These are phyloP conservation scores for Agelaius tricolor DNA, from an alignment of 2,113 vertebrate species.

Conservation along the genomic window DNA sequence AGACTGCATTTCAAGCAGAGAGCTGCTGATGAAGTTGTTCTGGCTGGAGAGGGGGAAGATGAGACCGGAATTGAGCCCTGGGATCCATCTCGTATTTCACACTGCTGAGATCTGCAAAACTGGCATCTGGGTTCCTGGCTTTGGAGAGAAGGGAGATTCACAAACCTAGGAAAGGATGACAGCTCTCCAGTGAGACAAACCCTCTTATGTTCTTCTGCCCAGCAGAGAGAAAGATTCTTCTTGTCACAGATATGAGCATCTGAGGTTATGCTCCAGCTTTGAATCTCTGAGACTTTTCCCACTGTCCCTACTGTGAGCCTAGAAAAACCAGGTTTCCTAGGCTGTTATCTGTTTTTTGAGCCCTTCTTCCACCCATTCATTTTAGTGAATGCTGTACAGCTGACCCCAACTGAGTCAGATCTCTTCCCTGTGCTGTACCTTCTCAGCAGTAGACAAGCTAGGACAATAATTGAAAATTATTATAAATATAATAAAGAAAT, in stretches of 20 bases:
- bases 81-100: not conserved
- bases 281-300: not conserved
- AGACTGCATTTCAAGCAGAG: not conserved
- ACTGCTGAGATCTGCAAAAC: not conserved
- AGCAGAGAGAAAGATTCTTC: not conserved
- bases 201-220: not conserved
- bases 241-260: not conserved
- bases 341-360: not conserved
- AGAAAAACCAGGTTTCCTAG: not conserved
- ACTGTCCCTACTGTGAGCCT: not conserved
- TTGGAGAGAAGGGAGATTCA: not conserved
- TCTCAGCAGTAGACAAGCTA: not conserved
- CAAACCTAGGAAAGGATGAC: not conserved
- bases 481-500: not conserved
- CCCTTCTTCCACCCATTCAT: not conserved
- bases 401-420: not conserved
- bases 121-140: not conserved
- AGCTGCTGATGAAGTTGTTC: not conserved
- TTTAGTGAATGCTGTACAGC: not conserved
- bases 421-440: not conserved
- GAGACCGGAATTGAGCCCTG: not conserved
- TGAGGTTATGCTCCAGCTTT: not conserved
- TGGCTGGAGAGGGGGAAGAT: not conserved
- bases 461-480: not conserved
- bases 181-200: not conserved